A percentile compares a stretch with the other conserved stretches of the same genome.
Conservation (phyloP, 1,140 invertebrate species). For the Stegodyphus dumicola region DNA sequence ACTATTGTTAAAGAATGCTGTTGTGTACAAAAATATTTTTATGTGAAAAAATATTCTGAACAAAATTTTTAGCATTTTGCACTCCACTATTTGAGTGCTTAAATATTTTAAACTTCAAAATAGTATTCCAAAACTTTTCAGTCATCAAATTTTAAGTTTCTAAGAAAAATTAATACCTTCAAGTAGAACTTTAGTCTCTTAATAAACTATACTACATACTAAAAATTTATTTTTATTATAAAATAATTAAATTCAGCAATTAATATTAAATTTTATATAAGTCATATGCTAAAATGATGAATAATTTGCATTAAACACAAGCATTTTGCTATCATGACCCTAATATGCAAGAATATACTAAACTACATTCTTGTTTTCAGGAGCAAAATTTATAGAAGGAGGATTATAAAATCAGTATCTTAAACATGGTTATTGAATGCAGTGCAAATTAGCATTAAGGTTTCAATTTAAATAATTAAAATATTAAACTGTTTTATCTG, state of each 20-base stretch:
- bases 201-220: neutral
- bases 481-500: conserved; percentile 20
- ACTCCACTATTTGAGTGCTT: neutral
- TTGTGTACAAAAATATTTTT: conserved; percentile 1
- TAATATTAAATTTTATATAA: neutral
- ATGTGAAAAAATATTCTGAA: conserved; percentile 6
- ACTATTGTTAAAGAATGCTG: neutral
- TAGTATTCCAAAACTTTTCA: too few relatives aligned
- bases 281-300: neutral
- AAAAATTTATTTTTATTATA: neutral
- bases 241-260: too few relatives aligned
- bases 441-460: too few relatives aligned
- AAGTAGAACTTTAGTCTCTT: neutral
- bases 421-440: too few relatives aligned
- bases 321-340: too few relatives aligned
- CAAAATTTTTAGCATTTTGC: neutral
- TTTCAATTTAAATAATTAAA: neutral
- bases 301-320: too few relatives aligned
- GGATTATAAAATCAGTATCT: too few relatives aligned
- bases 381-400: too few relatives aligned
- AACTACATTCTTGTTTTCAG: too few relatives aligned
- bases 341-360: too few relatives aligned
- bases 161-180: too few relatives aligned
- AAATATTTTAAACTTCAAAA: neutral
- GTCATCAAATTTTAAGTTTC: too few relatives aligned